Evolutionary conservation across 1,140 invertebrate species (phyloP).

Genomic region (Thaumetopoea pityocampa): DNA sequence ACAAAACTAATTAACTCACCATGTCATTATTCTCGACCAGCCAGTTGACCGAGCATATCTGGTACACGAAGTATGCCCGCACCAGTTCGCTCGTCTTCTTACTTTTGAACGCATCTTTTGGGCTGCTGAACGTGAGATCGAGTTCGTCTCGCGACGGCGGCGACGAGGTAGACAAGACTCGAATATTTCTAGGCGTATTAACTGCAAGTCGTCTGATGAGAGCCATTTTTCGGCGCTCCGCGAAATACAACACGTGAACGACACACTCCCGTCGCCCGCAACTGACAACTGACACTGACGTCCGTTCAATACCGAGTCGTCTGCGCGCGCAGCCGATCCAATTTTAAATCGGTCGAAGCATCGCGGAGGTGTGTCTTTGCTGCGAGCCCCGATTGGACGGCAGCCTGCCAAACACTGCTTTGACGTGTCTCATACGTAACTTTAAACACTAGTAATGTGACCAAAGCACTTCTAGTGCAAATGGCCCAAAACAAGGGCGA

Average conservation of each 20-base stretch:
- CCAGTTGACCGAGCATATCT: conserved; percentile 91
- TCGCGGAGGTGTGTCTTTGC: conserved; percentile 60
- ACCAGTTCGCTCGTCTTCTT: conserved; percentile 96
- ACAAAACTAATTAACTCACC: conserved; percentile 79
- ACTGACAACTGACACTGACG: conserved; percentile 65
- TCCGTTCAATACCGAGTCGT: conserved; percentile 52
- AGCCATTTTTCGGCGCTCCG: conserved; percentile 56
- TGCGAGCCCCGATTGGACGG: conserved; percentile 39
- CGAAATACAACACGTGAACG: conserved; percentile 40
- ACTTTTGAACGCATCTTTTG: conserved; percentile 90
- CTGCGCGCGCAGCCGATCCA: conserved; percentile 64
- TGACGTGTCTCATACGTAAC: conserved; percentile 7
- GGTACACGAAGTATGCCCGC: conserved; percentile 94
- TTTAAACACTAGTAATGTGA: conserved; percentile 11
- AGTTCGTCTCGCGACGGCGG: conserved; percentile 81
- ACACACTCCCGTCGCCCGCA: conserved; percentile 46
- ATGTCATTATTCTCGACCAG: conserved; percentile 96
- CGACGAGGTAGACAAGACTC: conserved; percentile 48
- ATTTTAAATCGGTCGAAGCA: conserved; percentile 47
- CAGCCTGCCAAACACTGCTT: conserved; percentile 24
- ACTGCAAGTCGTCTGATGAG: conserved; percentile 58
- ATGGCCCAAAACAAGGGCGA: no score
- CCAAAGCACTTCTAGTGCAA: no score
- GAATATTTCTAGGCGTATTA: conserved; percentile 47
- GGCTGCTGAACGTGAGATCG: conserved; percentile 91